A percentile compares a stretch with the other conserved stretches of the same genome.
Conservation (phyloP, 2,113 vertebrate genomes). For the Dipodomys merriami region DNA sequence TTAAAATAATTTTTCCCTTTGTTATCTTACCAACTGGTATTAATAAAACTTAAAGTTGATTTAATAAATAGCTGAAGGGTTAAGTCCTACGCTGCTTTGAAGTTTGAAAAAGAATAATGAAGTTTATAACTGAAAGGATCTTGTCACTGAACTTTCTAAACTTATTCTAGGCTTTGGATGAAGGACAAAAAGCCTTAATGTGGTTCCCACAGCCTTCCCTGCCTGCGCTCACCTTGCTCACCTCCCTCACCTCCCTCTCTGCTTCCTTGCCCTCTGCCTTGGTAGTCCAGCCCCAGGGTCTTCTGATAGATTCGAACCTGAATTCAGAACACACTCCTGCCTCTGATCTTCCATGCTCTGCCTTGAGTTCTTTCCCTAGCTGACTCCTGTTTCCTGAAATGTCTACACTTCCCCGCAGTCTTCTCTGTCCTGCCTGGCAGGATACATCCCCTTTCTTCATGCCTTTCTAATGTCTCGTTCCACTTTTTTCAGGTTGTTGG, state of each 20-base stretch:
- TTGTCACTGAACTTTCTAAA: slow-evolving; percentile 7
- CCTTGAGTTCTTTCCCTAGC: too few species aligned
- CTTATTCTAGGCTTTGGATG: background rate
- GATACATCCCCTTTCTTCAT: fast-evolving
- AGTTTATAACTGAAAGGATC: slow-evolving; percentile 5
- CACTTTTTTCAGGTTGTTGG: background rate
- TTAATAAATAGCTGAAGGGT: slow-evolving; percentile 36
- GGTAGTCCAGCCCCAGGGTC: background rate
- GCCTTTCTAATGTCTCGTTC: too few species aligned
- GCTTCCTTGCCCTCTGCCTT: background rate
- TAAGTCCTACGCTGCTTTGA: slow-evolving; percentile 26
- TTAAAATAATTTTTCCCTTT: slow-evolving; percentile 54
- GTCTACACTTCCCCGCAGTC: background rate
- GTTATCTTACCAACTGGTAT: slow-evolving; percentile 47
- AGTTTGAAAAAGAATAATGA: slow-evolving; percentile 33
- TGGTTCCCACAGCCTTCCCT: background rate
- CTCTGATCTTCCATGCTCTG: background rate
- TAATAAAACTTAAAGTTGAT: slow-evolving; percentile 55
- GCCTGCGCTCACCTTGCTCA: background rate
- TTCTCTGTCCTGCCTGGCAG: fast-evolving
- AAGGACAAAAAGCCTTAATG: background rate
- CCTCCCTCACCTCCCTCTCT: background rate
- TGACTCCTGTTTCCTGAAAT: background rate
- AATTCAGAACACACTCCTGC: background rate
- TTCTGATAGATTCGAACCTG: background rate